These are phyloP conservation scores for Zaprionus kolodkinae DNA, from an alignment of 1,140 invertebrate genomes.

Conservation along the genomic window DNA sequence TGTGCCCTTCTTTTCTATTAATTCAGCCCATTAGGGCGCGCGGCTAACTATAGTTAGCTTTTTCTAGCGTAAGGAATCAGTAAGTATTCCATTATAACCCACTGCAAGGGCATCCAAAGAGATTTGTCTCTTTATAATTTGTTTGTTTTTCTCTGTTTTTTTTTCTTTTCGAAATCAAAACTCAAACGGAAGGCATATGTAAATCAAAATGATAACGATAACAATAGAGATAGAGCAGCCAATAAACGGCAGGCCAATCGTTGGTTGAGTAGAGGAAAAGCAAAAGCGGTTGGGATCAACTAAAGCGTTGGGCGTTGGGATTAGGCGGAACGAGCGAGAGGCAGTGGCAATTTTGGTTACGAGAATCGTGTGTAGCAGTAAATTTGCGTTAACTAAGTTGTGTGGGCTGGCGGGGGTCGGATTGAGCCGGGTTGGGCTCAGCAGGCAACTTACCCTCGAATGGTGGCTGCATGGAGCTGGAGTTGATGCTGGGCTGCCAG, in stretches of 20 bases:
- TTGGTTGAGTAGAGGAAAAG: slow-evolving; percentile 25
- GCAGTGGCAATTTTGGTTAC: slow-evolving; percentile 68
- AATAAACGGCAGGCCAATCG: slow-evolving; percentile 51
- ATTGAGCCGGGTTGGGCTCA: neutral
- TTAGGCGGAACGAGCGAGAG: slow-evolving; percentile 49
- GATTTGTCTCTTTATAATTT: neutral
- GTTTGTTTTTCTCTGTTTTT: neutral
- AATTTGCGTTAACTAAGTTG: slow-evolving; percentile 66
- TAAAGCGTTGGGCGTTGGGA: slow-evolving; percentile 32
- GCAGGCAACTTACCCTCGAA: slow-evolving; percentile 43
- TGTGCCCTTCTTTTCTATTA: too few relatives aligned
- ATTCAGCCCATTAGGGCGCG: too few relatives aligned
- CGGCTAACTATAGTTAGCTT: too few relatives aligned
- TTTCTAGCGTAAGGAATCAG: too few relatives aligned
- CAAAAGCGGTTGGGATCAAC: slow-evolving; percentile 43
- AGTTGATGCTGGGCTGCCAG: slow-evolving; percentile 16
- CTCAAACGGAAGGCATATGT: slow-evolving; percentile 17
- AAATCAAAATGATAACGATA: slow-evolving; percentile 35
- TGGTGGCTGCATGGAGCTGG: slow-evolving; percentile 22
- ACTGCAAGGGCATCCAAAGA: neutral
- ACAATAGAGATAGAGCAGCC: slow-evolving; percentile 23
- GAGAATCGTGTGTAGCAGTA: slow-evolving; percentile 76
- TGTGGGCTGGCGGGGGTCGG: neutral
- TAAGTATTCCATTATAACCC: too few relatives aligned
- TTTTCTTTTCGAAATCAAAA: too few relatives aligned